These are phyloP conservation scores for Halesus radiatus DNA, from an alignment of 1,140 invertebrate genomes.

Conservation along the genomic window DNA sequence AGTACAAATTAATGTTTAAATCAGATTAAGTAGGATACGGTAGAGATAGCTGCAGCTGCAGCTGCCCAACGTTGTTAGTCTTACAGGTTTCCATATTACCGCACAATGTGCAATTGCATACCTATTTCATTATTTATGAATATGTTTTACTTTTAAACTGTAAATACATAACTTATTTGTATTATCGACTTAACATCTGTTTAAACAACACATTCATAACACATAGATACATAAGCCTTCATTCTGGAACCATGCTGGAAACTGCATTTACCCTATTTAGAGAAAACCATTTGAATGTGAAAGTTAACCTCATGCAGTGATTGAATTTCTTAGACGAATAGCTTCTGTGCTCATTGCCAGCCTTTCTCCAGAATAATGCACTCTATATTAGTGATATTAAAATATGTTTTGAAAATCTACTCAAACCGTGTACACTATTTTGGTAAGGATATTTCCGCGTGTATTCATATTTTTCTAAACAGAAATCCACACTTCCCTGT, in stretches of 20 bases:
- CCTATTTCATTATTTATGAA: constrained; percentile 48
- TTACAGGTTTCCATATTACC: constrained; percentile 43
- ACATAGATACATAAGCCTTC: too few relatives aligned
- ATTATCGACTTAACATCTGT: neutral
- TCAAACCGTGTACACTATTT: constrained; percentile 24
- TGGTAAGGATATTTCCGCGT: constrained; percentile 14
- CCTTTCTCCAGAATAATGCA: neutral
- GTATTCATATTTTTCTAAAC: constrained; percentile 3
- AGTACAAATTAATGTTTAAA: constrained; percentile 57
- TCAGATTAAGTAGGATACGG: constrained; percentile 49
- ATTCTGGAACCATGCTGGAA: too few relatives aligned
- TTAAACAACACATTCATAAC: too few relatives aligned
- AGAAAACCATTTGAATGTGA: too few relatives aligned
- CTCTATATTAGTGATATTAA: neutral
- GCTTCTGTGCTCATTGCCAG: neutral
- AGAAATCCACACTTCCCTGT: neutral
- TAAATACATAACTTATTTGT: constrained; percentile 28
- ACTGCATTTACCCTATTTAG: too few relatives aligned
- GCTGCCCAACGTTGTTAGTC: neutral
- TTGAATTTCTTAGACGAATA: too few relatives aligned
- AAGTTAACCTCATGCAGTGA: too few relatives aligned
- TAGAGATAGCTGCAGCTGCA: constrained; percentile 32
- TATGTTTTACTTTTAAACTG: constrained; percentile 46
- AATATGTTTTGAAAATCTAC: constrained; percentile 6
- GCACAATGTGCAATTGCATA: constrained; percentile 54